Evolutionary conservation across 2,888 invertebrate genomes (phyloP).

Genomic region (Diarsia rubi): DNA sequence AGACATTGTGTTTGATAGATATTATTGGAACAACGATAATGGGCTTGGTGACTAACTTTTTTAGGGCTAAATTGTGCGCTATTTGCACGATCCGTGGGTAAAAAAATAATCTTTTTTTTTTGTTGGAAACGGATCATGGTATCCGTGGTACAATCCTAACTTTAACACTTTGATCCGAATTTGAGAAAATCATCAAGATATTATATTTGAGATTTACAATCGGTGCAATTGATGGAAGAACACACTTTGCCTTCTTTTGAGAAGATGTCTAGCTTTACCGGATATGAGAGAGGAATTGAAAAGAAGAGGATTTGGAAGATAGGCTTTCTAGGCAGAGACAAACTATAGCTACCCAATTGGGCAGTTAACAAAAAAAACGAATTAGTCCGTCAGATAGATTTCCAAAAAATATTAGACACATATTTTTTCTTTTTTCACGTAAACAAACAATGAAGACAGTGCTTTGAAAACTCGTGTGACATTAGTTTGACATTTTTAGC

Average conservation of each 20-base stretch:
- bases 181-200: neutral
- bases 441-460: too few species aligned
- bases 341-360: neutral
- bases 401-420: too few species aligned
- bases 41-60: constrained; percentile 3
- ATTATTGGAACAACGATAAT: constrained; percentile 28
- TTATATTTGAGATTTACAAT: neutral
- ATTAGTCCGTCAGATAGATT: too few species aligned
- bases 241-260: neutral
- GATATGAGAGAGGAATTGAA: neutral
- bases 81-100: neutral
- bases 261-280: neutral
- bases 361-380: too few species aligned
- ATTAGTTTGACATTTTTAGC: too few species aligned
- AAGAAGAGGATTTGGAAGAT: neutral
- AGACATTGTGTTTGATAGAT: constrained; percentile 32
- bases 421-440: too few species aligned
- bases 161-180: neutral
- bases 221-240: neutral
- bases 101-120: too few species aligned
- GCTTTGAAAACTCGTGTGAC: too few species aligned
- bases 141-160: too few species aligned
- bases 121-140: too few species aligned
- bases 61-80: neutral
- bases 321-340: neutral